These are phyloP conservation scores for Drosophila pseudotalamancana DNA, from an alignment of 2,888 invertebrate species.

Conservation along the genomic window DNA sequence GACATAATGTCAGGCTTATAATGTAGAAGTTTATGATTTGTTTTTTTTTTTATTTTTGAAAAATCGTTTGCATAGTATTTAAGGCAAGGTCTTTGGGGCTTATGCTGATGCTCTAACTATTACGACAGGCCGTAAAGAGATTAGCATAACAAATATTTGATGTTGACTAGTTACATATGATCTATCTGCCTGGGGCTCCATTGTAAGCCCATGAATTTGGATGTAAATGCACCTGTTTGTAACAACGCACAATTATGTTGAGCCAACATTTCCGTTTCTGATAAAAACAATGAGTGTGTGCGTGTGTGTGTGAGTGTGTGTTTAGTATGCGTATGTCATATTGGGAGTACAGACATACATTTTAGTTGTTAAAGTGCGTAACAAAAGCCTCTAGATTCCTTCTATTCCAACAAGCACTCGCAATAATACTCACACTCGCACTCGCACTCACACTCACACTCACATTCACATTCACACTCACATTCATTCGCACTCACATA, in stretches of 20 bases:
- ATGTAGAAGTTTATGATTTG: slow-evolving; percentile 12
- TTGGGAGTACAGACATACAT: neutral
- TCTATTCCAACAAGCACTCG: slow-evolving; percentile 17
- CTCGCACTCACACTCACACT: slow-evolving; percentile 2
- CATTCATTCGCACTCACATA: neutral
- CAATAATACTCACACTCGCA: no score
- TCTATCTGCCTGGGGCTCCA: slow-evolving; percentile 14
- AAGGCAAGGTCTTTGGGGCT: slow-evolving; percentile 13
- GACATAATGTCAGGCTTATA: slow-evolving; percentile 28
- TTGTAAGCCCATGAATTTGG: slow-evolving; percentile 17
- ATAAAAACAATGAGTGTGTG: slow-evolving; percentile 52
- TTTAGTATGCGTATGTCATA: neutral
- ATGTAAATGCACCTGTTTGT: slow-evolving; percentile 51
- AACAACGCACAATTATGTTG: slow-evolving; percentile 28
- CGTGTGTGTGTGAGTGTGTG: neutral
- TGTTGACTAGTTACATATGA: slow-evolving; percentile 22
- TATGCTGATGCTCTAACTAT: slow-evolving; percentile 10
- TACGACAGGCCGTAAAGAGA: slow-evolving; percentile 31
- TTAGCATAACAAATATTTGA: slow-evolving; percentile 45
- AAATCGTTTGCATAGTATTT: slow-evolving; percentile 8
- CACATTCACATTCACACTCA: neutral
- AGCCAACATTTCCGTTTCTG: slow-evolving; percentile 61
- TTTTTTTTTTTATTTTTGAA: no score
- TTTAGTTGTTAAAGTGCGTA: slow-evolving; percentile 37
- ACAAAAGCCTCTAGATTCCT: slow-evolving; percentile 31